Percentiles rank a stretch among this genome's conserved stretches.
Evolutionary conservation across 2,113 vertebrate genomes (phyloP).

Genomic region (Sebastes fasciatus): DNA sequence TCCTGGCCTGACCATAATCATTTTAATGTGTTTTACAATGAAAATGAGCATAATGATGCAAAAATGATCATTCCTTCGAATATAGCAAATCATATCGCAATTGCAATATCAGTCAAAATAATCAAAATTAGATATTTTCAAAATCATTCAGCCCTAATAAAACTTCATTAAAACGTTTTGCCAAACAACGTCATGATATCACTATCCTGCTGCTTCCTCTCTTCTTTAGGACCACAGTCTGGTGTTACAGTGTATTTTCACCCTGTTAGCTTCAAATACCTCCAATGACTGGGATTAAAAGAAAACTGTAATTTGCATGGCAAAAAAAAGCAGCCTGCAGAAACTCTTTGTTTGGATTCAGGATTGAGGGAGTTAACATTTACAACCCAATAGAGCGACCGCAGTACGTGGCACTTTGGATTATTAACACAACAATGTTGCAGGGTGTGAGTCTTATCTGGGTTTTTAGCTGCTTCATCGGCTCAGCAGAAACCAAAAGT

Average conservation of each 20-base stretch:
- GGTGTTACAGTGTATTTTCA: neutral
- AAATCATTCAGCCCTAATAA: too few species aligned
- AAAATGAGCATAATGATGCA: too few species aligned
- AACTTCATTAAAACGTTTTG: too few species aligned
- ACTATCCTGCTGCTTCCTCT: neutral
- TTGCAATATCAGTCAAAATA: too few species aligned
- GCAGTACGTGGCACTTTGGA: neutral
- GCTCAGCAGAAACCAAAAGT: neutral
- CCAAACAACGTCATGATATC: neutral
- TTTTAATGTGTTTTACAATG: too few species aligned
- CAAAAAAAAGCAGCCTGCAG: neutral
- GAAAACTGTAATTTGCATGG: neutral
- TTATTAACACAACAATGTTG: constrained; percentile 3
- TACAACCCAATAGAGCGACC: neutral
- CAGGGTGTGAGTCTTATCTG: neutral
- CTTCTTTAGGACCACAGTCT: neutral
- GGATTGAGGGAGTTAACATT: neutral
- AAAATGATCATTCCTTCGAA: too few species aligned
- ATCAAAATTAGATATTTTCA: too few species aligned
- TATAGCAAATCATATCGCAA: too few species aligned
- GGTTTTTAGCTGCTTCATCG: neutral
- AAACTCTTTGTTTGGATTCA: neutral
- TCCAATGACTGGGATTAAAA: neutral
- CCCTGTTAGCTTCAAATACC: neutral
- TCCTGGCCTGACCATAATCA: too few species aligned